phyloP scores from a whole-genome alignment of 1,140 invertebrate species.

The Brachionus rotundiformis region DNA sequence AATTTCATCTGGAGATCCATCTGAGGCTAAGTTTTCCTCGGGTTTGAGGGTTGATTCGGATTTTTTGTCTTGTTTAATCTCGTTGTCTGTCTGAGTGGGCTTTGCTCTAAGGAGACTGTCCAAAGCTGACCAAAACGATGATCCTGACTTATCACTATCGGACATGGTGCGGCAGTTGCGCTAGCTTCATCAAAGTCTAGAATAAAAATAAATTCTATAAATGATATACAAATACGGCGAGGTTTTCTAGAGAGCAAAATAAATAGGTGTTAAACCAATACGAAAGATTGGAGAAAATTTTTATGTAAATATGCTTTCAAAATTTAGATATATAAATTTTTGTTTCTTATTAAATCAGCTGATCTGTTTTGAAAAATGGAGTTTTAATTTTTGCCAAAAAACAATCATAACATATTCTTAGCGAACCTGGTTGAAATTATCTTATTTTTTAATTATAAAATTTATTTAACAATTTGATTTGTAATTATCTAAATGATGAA shows the following conservation, averaged over 20 bases:
- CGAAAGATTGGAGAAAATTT: neutral
- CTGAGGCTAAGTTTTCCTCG: neutral
- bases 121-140: slow-evolving; percentile 31
- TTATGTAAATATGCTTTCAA: slow-evolving; percentile 12
- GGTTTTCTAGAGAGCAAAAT: slow-evolving; percentile 1
- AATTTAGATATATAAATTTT: slow-evolving; percentile 12
- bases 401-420: neutral
- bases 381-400: neutral
- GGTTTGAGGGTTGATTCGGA: neutral
- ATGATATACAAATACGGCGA: neutral
- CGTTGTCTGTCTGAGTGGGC: neutral
- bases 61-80: slow-evolving; percentile 14
- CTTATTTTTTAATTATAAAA: too few relatives aligned
- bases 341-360: slow-evolving; percentile 7
- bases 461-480: too few relatives aligned
- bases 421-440: neutral
- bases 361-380: slow-evolving; percentile 6
- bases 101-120: neutral
- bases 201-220: neutral
- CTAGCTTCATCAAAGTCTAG: neutral
- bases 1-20: neutral
- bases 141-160: slow-evolving; percentile 11
- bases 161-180: neutral
- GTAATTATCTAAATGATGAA: too few relatives aligned
- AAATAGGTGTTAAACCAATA: slow-evolving; percentile 4